A percentile compares a stretch with the other conserved stretches of the same genome.
Evolutionary conservation across 2,797 vertebrate species (phyloP).

Genomic region (Notamacropus eugenii): DNA sequence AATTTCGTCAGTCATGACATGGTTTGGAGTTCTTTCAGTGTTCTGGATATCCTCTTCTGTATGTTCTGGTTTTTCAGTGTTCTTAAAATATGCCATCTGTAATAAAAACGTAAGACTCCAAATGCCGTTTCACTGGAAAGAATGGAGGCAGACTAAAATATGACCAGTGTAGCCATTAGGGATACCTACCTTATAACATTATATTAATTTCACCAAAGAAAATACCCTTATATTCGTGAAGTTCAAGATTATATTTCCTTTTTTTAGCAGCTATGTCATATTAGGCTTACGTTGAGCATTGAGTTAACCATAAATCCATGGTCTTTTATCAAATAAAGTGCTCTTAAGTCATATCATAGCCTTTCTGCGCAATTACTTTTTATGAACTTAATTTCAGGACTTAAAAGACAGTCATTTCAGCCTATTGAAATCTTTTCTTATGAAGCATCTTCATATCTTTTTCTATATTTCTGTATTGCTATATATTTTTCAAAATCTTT

Average conservation of each 20-base stretch:
- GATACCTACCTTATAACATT: neutral
- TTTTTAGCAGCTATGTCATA: neutral
- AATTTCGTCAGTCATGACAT: neutral
- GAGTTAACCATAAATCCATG: neutral
- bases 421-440: neutral
- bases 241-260: neutral
- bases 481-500: neutral
- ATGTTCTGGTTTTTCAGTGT: neutral
- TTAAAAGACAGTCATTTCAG: neutral
- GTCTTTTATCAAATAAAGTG: neutral
- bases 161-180: neutral
- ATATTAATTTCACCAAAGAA: neutral
- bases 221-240: neutral
- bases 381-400: neutral
- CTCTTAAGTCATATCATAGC: neutral
- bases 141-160: neutral
- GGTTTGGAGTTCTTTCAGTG: neutral
- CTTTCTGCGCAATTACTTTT: neutral
- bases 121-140: neutral
- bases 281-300: neutral
- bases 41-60: neutral
- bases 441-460: neutral
- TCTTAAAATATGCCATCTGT: neutral
- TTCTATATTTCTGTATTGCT: neutral
- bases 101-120: neutral